These are phyloP conservation scores for Eupeodes corollae DNA, from an alignment of 1,140 invertebrate genomes.

Conservation along the genomic window DNA sequence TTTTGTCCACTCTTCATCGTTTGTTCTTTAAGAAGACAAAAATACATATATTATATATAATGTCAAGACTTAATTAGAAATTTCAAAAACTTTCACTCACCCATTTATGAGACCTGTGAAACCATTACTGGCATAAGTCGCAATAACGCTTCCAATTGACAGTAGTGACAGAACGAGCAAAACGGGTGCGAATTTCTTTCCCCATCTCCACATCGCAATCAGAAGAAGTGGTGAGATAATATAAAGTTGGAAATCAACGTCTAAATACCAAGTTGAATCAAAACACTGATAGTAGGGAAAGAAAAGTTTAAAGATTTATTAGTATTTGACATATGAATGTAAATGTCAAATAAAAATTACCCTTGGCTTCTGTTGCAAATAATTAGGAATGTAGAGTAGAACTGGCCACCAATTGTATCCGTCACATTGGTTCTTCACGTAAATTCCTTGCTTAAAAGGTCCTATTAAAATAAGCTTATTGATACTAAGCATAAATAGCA, in stretches of 20 bases:
- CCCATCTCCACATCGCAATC: conserved; percentile 51
- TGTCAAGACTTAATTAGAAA: too few relatives aligned
- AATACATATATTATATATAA: too few relatives aligned
- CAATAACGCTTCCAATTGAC: conserved; percentile 11
- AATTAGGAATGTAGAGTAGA: conserved; percentile 21
- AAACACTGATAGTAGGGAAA: conserved; percentile 53
- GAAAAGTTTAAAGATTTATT: conserved; percentile 21
- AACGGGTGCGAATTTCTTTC: conserved; percentile 15
- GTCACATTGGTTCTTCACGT: conserved; percentile 36
- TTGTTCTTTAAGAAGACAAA: too few relatives aligned
- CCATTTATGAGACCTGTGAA: too few relatives aligned
- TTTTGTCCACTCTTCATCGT: too few relatives aligned
- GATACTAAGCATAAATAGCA: conserved; percentile 39
- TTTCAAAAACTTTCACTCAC: too few relatives aligned
- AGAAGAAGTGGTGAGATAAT: conserved; percentile 61
- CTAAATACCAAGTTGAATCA: conserved; percentile 78
- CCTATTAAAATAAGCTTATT: conserved; percentile 44
- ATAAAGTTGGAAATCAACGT: conserved; percentile 76
- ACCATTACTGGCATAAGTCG: too few relatives aligned
- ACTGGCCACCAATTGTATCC: conserved; percentile 34
- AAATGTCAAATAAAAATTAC: not conserved
- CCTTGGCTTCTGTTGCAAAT: conserved; percentile 15
- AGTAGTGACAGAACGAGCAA: conserved; percentile 12
- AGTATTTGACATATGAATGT: too few relatives aligned
- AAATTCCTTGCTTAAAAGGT: conserved; percentile 43